Conservation (phyloP, 2,113 vertebrate genomes). For the Astatotilapia flaviijosephi region DNA sequence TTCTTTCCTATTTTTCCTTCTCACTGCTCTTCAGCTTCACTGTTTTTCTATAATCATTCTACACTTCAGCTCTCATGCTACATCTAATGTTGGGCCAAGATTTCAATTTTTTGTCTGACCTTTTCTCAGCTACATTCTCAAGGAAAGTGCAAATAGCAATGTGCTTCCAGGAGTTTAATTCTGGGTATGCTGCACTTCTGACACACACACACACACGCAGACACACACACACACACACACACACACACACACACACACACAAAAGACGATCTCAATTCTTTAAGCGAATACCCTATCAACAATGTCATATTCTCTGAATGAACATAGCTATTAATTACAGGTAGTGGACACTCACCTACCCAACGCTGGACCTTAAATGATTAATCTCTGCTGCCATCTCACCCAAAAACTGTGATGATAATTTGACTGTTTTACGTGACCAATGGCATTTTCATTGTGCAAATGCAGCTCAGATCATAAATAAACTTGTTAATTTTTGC, state of each 20-base stretch:
- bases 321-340: conserved; percentile 6
- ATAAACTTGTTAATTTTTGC: conserved; percentile 58
- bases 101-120: conserved; percentile 63
- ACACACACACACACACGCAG: not conserved
- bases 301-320: not conserved
- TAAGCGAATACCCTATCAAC: not conserved
- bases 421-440: conserved; percentile 22
- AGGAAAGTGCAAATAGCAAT: conserved; percentile 42
- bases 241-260: too few relatives aligned
- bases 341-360: not conserved
- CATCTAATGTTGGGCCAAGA: conserved; percentile 51
- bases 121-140: conserved; percentile 43
- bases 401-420: not conserved
- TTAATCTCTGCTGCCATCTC: not conserved
- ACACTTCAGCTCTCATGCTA: conserved; percentile 43
- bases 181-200: not conserved
- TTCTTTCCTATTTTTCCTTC: not conserved
- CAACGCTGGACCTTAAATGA: not conserved
- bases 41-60: conserved; percentile 21
- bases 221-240: too few relatives aligned
- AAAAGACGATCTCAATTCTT: conserved; percentile 18
- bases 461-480: conserved; percentile 52
- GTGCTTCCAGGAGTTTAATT: conserved; percentile 32
- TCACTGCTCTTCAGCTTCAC: not conserved
- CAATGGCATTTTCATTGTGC: conserved; percentile 41